These are phyloP conservation scores for Chauna torquata DNA, from an alignment of 2,113 vertebrate genomes.

Conservation along the genomic window DNA sequence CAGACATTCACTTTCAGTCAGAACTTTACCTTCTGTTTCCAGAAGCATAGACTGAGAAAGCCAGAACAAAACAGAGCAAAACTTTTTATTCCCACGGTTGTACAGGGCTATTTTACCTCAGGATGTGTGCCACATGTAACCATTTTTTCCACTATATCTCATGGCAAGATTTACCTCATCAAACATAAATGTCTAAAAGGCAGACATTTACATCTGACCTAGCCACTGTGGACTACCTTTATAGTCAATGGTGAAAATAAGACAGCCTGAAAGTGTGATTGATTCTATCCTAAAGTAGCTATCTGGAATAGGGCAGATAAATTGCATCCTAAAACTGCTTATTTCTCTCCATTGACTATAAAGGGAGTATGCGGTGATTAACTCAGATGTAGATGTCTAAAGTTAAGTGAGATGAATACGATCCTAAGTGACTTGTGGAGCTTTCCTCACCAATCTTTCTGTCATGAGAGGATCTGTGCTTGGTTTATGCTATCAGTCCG, in stretches of 20 bases:
- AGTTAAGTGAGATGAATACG: conserved; percentile 60
- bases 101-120: neutral
- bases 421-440: conserved; percentile 5
- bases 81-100: neutral
- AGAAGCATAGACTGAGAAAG: neutral
- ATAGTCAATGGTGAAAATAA: neutral
- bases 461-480: neutral
- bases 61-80: neutral
- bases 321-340: conserved; percentile 44
- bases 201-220: neutral
- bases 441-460: conserved; percentile 8
- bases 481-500: neutral
- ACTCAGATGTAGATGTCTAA: neutral
- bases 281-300: conserved; percentile 38
- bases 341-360: conserved; percentile 44
- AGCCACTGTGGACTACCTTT: neutral
- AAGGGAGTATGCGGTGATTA: conserved; percentile 20
- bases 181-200: neutral
- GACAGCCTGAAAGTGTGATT: conserved; percentile 20
- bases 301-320: conserved; percentile 3
- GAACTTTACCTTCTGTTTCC: neutral
- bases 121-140: neutral
- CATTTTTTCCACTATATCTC: neutral
- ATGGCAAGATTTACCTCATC: neutral
- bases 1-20: neutral